Evolutionary conservation across 2,113 vertebrate species (phyloP).

Genomic region (Apaloderma vittatum): DNA sequence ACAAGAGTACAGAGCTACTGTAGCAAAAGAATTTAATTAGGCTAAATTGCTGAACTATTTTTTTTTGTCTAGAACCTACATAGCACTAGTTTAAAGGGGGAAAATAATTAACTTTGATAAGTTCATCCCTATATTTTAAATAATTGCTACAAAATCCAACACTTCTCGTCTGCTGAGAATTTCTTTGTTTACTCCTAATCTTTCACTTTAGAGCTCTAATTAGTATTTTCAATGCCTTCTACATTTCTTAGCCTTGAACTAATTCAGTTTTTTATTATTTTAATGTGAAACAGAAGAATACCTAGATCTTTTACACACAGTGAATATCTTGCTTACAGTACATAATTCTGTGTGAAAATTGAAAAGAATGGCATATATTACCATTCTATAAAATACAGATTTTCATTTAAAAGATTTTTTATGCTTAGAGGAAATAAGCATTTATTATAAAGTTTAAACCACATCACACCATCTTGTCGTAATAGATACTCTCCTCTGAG

Average conservation of each 20-base stretch:
- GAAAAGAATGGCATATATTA: constrained; percentile 70
- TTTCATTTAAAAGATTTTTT: constrained; percentile 58
- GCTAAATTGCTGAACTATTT: constrained; percentile 19
- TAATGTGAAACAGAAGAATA: constrained; percentile 73
- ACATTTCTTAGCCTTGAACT: constrained; percentile 7
- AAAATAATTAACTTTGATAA: constrained; percentile 26
- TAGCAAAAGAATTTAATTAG: constrained; percentile 65
- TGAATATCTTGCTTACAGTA: constrained; percentile 59
- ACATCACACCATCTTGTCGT: constrained; percentile 63
- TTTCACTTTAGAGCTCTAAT: constrained; percentile 2
- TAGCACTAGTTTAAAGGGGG: constrained; percentile 16
- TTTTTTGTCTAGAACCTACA: constrained; percentile 2
- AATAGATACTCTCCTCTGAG: constrained; percentile 53
- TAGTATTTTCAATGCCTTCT: constrained; percentile 30
- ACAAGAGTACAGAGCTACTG: constrained; percentile 1
- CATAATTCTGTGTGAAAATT: constrained; percentile 75
- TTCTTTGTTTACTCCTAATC: constrained; percentile 26
- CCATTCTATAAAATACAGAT: constrained; percentile 66
- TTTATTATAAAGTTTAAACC: constrained; percentile 74
- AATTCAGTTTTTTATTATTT: constrained; percentile 64
- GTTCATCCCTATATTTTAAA: constrained; percentile 12
- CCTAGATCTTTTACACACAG: constrained; percentile 66
- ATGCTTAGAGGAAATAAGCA: constrained; percentile 69
- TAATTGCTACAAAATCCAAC: constrained; percentile 20
- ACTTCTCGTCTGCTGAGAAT: not conserved